A percentile compares a stretch with the other conserved stretches of the same genome.
These are phyloP conservation scores for Lydus trimaculatus DNA, from an alignment of 2,888 invertebrate species.

Conservation along the genomic window DNA sequence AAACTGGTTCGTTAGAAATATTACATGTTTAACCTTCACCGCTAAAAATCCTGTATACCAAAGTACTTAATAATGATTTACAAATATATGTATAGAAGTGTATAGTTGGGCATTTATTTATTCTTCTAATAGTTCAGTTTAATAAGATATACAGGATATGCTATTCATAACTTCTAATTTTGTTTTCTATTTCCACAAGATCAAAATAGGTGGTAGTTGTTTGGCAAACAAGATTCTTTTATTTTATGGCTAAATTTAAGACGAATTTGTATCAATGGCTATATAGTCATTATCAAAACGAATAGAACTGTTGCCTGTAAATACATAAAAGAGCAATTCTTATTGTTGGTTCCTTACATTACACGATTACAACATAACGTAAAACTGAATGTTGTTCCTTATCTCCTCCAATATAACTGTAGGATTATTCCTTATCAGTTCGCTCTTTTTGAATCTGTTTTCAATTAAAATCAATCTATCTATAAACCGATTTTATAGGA, in stretches of 20 bases:
- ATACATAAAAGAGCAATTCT: too few species aligned
- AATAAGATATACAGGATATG: not conserved
- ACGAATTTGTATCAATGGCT: too few species aligned
- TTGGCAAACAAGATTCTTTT: too few species aligned
- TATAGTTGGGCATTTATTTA: not conserved
- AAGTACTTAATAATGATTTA: not conserved
- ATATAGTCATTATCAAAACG: too few species aligned
- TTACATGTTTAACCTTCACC: too few species aligned
- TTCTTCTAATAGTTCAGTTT: not conserved
- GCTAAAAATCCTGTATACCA: not conserved
- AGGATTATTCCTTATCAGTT: not conserved
- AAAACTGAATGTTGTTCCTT: not conserved
- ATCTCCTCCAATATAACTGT: not conserved
- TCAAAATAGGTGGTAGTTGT: too few species aligned
- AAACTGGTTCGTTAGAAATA: too few species aligned
- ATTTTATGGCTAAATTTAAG: too few species aligned
- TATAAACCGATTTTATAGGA: not conserved
- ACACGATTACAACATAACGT: not conserved
- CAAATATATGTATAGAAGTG: not conserved
- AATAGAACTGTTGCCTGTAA: too few species aligned
- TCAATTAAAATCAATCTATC: not conserved
- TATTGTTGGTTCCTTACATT: not conserved
- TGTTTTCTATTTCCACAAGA: too few species aligned
- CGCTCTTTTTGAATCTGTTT: not conserved
- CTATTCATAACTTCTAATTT: not conserved